Conservation (phyloP, 1,140 invertebrate genomes). For the Drosophila virilis region DNA sequence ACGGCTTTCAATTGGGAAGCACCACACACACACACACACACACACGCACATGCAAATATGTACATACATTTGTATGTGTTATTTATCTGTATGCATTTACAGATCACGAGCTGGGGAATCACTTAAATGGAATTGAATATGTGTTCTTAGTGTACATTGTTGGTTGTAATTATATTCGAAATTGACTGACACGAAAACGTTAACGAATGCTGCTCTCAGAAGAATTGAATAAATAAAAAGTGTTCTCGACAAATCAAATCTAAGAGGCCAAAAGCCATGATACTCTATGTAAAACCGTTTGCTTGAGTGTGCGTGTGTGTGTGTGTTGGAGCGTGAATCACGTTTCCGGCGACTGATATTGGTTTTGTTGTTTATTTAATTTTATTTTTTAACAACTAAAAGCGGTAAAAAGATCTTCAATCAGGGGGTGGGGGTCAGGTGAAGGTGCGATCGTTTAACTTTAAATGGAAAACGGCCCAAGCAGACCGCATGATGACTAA, state of each 20-base stretch:
- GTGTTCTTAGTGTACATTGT: not conserved
- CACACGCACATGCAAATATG: too few species aligned
- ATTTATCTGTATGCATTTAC: not conserved
- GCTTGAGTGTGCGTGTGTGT: not conserved
- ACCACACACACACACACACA: not conserved
- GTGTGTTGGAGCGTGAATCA: constrained; percentile 22
- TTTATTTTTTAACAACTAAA: not conserved
- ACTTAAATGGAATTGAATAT: not conserved
- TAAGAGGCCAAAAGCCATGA: not conserved
- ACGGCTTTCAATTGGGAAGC: not conserved
- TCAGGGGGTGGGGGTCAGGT: too few species aligned
- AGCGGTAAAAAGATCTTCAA: not conserved
- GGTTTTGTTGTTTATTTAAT: constrained; percentile 11
- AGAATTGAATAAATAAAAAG: not conserved
- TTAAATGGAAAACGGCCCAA: not conserved
- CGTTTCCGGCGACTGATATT: constrained; percentile 25
- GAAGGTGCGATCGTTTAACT: not conserved
- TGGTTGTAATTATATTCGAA: too few species aligned
- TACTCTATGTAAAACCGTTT: not conserved
- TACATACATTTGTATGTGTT: not conserved
- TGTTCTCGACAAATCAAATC: not conserved
- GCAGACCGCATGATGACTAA: not conserved
- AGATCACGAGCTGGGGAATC: not conserved
- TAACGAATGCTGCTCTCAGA: not conserved
- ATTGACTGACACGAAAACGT: not conserved